These are phyloP conservation scores for Panthera leo DNA, from an alignment of 2,113 vertebrate genomes.

Conservation along the genomic window DNA sequence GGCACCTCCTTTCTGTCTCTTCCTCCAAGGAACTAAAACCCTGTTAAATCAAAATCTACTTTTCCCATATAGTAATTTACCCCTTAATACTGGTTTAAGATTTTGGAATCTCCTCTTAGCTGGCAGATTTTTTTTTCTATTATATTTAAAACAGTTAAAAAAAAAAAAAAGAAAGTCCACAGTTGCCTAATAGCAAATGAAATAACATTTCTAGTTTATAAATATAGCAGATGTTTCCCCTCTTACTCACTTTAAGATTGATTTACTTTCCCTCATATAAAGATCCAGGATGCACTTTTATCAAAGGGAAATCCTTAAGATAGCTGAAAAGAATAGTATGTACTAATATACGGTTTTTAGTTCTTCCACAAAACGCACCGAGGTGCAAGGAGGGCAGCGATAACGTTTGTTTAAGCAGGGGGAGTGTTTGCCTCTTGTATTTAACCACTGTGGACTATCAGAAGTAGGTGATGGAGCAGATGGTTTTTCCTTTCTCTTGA, in stretches of 20 bases:
- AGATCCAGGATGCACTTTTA: slow-evolving; percentile 78
- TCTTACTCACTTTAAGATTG: slow-evolving; percentile 70
- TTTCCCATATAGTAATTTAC: not conserved
- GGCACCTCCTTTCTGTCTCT: not conserved
- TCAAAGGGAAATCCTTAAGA: slow-evolving; percentile 83
- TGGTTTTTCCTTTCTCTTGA: not conserved
- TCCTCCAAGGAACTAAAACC: slow-evolving; percentile 11
- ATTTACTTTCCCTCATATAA: slow-evolving; percentile 76
- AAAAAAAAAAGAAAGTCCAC: slow-evolving; percentile 4
- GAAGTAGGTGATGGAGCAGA: not conserved
- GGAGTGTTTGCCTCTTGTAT: not conserved
- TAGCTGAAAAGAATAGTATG: slow-evolving; percentile 79
- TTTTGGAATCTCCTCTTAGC: slow-evolving; percentile 16
- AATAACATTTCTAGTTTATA: slow-evolving; percentile 69
- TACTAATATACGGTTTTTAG: slow-evolving; percentile 70
- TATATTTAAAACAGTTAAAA: slow-evolving; percentile 44
- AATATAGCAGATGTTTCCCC: slow-evolving; percentile 80
- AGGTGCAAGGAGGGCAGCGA: not conserved
- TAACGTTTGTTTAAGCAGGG: not conserved
- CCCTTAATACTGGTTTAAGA: not conserved
- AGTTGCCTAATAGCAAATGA: slow-evolving; percentile 60
- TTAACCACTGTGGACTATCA: not conserved
- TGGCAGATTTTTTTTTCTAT: slow-evolving; percentile 11
- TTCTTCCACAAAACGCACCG: slow-evolving; percentile 54
- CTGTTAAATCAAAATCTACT: not conserved